These are phyloP conservation scores for Takifugu ocellatus DNA, from an alignment of 2,797 vertebrate genomes.

Conservation along the genomic window DNA sequence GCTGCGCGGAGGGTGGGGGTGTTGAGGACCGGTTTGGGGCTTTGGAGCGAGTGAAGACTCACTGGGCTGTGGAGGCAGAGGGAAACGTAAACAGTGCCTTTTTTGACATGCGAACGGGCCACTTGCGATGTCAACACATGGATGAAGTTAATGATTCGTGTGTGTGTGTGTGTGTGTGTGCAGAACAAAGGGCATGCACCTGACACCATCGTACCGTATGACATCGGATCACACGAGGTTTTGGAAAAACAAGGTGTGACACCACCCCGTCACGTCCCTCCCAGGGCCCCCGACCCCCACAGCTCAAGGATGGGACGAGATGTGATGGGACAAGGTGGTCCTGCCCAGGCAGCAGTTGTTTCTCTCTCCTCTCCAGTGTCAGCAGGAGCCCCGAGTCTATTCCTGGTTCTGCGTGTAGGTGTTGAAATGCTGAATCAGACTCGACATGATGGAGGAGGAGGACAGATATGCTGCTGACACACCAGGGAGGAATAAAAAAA, in stretches of 20 bases:
- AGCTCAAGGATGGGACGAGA: conserved; percentile 18
- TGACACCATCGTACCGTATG: conserved; percentile 17
- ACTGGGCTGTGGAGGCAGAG: conserved; percentile 7
- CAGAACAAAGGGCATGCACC: conserved; percentile 22
- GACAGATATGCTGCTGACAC: conserved; percentile 64
- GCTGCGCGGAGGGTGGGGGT: conserved; percentile 13
- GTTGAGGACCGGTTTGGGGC: conserved; percentile 30
- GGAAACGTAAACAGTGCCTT: no score
- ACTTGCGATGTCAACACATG: no score
- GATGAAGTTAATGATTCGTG: no score
- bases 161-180: neutral
- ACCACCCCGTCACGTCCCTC: no score
- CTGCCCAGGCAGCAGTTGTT: conserved; percentile 32
- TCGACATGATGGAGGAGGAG: conserved; percentile 55
- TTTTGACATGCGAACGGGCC: no score
- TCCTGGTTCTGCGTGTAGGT: conserved; percentile 67
- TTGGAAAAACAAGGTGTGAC: neutral
- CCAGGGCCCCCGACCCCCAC: neutral
- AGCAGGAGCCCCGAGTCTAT: conserved; percentile 58
- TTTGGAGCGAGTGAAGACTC: conserved; percentile 20
- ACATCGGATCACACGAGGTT: conserved; percentile 18
- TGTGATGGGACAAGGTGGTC: conserved; percentile 36
- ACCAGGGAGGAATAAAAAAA: conserved; percentile 14
- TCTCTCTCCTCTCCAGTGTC: conserved; percentile 45
- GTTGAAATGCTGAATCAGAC: conserved; percentile 74